phyloP scores from a whole-genome alignment of 1,140 invertebrate genomes.

The Papilio machaon region DNA sequence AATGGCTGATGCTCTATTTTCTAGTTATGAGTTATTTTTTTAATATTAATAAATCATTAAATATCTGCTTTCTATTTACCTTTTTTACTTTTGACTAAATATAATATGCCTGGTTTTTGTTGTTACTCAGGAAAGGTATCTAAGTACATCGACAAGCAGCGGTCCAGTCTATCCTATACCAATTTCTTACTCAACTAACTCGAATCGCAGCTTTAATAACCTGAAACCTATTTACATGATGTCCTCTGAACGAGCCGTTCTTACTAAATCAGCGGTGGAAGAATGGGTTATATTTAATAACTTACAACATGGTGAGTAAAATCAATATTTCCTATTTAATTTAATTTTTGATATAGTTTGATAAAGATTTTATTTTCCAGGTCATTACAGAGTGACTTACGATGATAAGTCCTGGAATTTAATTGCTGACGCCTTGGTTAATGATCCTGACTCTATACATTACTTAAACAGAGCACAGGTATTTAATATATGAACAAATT shows the following conservation, averaged over 20 bases:
- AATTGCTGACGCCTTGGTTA: conserved; percentile 77
- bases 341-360: not conserved
- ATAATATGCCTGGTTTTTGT: conserved; percentile 20
- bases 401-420: conserved; percentile 85
- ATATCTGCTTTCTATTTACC: too few relatives aligned
- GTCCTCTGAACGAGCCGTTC: conserved; percentile 63
- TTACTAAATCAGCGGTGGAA: conserved; percentile 59
- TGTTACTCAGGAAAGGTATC: conserved; percentile 69
- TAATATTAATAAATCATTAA: too few relatives aligned
- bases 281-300: conserved; percentile 88
- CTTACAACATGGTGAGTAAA: conserved; percentile 83
- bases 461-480: conserved; percentile 71
- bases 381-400: conserved; percentile 86
- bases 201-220: conserved; percentile 81
- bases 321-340: conserved; percentile 23
- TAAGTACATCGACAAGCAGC: conserved; percentile 52
- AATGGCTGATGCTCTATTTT: too few relatives aligned
- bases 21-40: too few relatives aligned
- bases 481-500: not conserved
- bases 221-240: conserved; percentile 77
- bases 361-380: conserved; percentile 45
- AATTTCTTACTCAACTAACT: conserved; percentile 82
- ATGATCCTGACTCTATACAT: conserved; percentile 62
- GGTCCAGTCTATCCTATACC: conserved; percentile 83
- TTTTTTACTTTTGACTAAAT: too few relatives aligned